These are phyloP conservation scores for Zoanthus solanderi DNA, from an alignment of 92 coral and sea anemone genomes.

Conservation along the genomic window DNA sequence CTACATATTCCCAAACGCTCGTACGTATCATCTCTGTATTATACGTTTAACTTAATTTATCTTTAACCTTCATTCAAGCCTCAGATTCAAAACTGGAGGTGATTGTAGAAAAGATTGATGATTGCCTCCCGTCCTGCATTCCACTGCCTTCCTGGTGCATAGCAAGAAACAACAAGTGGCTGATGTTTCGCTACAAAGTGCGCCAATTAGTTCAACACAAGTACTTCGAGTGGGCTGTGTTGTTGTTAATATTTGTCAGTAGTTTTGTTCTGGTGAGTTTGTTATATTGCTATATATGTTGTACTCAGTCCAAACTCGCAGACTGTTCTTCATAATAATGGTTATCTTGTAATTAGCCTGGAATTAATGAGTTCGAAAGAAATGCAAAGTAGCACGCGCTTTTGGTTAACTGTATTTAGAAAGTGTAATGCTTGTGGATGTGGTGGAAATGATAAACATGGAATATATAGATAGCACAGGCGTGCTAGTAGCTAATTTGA, in stretches of 20 bases:
- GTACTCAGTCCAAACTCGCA: too few species aligned
- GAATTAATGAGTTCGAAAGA: too few species aligned
- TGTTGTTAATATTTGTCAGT: constrained; percentile 79
- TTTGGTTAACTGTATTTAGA: too few species aligned
- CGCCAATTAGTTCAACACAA: constrained; percentile 84
- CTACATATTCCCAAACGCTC: too few species aligned
- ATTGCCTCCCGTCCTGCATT: constrained; percentile 33
- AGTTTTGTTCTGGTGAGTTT: constrained; percentile 87
- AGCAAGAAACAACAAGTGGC: constrained; percentile 57
- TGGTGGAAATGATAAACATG: too few species aligned
- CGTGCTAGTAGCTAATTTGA: too few species aligned
- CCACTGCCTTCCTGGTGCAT: constrained; percentile 1
- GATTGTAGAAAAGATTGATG: constrained; percentile 20
- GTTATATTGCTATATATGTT: too few species aligned
- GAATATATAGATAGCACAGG: too few species aligned
- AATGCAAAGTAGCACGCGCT: too few species aligned
- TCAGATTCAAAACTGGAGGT: background rate
- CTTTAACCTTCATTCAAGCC: background rate
- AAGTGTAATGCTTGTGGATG: too few species aligned
- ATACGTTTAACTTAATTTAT: background rate
- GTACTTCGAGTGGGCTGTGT: constrained; percentile 93
- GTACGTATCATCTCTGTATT: too few species aligned
- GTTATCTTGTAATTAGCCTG: background rate
- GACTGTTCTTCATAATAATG: background rate
- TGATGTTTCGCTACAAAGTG: constrained; percentile 72